Evolutionary conservation across 2,888 invertebrate species (phyloP).

Genomic region (Sacculina carcini): DNA sequence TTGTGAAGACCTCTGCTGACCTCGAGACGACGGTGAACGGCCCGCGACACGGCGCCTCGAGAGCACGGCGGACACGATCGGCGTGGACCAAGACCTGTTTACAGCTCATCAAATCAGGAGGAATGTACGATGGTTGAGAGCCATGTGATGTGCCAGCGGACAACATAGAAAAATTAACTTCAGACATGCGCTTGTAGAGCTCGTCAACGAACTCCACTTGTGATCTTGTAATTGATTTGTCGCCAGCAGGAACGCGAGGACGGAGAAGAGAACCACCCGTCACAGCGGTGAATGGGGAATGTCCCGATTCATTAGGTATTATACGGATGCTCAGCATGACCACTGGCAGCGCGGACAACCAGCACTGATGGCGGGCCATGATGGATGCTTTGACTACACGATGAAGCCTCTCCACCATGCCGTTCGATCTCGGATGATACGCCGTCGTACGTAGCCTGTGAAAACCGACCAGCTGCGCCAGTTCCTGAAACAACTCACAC

Average conservation of each 20-base stretch:
- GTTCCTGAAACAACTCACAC: slow-evolving; percentile 14
- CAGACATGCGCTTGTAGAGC: background rate
- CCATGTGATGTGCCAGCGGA: background rate
- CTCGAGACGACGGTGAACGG: background rate
- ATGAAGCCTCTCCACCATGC: slow-evolving; percentile 21
- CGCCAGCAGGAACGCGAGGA: background rate
- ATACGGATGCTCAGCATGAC: slow-evolving; percentile 18
- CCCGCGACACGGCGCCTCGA: background rate
- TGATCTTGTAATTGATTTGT: background rate
- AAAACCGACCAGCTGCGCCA: slow-evolving; percentile 6
- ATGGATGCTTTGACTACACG: slow-evolving; percentile 20
- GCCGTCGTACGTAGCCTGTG: slow-evolving; percentile 6
- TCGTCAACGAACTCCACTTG: background rate
- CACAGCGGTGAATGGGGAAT: background rate
- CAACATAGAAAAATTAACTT: background rate
- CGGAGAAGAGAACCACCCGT: background rate
- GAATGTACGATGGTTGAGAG: background rate
- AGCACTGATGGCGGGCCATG: slow-evolving; percentile 15
- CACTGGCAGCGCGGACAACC: slow-evolving; percentile 17
- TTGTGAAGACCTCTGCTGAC: background rate
- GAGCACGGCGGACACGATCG: background rate
- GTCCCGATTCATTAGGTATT: background rate
- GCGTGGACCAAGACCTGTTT: background rate
- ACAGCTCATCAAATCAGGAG: background rate
- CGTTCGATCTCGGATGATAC: slow-evolving; percentile 18